Conservation (phyloP, 2,113 vertebrate species). For the Tachysurus fulvidraco region DNA sequence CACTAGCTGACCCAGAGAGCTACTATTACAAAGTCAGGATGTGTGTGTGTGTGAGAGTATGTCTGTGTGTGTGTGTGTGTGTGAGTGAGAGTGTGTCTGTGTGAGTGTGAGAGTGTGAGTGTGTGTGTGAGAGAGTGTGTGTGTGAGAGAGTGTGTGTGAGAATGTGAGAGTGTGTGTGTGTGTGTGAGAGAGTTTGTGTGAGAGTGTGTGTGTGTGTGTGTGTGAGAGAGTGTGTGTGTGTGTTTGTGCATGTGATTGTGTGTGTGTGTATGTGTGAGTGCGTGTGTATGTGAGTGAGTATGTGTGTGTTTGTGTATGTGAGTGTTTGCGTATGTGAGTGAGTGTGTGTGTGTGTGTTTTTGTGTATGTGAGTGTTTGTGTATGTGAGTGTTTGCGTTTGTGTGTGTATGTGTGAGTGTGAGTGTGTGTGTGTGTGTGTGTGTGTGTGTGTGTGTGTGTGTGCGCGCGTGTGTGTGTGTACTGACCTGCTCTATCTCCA, state of each 20-base stretch:
- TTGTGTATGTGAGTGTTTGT: background rate
- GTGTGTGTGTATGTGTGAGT: background rate
- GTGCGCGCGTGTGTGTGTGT: background rate
- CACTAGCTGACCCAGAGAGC: too few relatives aligned
- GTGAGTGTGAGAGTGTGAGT: constrained; percentile 2
- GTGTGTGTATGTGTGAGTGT: background rate
- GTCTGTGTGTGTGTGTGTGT: constrained; percentile 5
- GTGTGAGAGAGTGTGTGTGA: background rate
- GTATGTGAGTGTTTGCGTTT: constrained; percentile 4
- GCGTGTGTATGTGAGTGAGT: constrained; percentile 4
- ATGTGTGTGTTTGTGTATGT: background rate
- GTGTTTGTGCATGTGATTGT: background rate
- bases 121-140: background rate
- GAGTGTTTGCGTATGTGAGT: background rate
- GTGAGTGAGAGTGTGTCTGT: background rate
- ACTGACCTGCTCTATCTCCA: constrained; percentile 79
- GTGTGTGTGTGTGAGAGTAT: too few relatives aligned
- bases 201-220: background rate
- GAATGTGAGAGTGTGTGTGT: background rate
- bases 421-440: background rate
- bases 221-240: constrained; percentile 5
- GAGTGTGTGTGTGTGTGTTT: background rate
- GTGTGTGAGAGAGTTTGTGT: constrained; percentile 11
- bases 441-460: constrained; percentile 4
- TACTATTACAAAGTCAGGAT: background rate